Evolutionary conservation across 1,140 invertebrate genomes (phyloP), one percentile per base, ranked within the genome.

Genomic region (Aphis gossypii): DNA sequence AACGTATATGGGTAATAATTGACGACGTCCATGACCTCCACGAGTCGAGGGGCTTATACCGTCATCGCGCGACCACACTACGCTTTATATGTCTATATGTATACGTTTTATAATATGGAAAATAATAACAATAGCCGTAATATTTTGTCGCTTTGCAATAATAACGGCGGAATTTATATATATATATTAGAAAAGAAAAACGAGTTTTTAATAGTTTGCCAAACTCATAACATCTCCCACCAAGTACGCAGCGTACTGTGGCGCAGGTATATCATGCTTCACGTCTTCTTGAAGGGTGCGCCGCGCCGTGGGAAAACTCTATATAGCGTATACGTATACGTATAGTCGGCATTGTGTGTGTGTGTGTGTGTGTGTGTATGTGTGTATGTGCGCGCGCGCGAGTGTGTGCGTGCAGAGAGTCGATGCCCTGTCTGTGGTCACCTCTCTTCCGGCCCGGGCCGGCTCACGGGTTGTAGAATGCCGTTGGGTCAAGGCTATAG

Each of bases 401-500:
- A 35, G 41, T n/a, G 44, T 82, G 68, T 51, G 44, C n/a, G 90
- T 38, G 76, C 90, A 25, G 30, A 93, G 76, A 93, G 92, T 93
- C 92, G 92, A 93, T 93, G 92, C 92, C 92, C 92, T 83, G 92
- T 93, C 92, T 93, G 92, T 93, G 92, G 92, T 93, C 92, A 93
- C 92, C 92, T 93, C 92, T 93, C 92, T 93, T 93, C 92, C 92
- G 92, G 92, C 92, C 82, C 91, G 76, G 60, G 91, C 91, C 91
- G 91, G 11, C 60, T 93, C 60, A 93, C 92, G 76, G 76, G 46
- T 83, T 93, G 82, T 93, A 93, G 92, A 93, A 93, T 93, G 92
- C 92, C 92, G 92, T 93, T 93, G 92, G 92, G 92, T 93, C 92
- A 93, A 93, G 92, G 92, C 92, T 93, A 93, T 93, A 93, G 82